Percentiles rank a stretch among this genome's conserved stretches.
These are phyloP conservation scores for Naja naja DNA, from an alignment of 2,113 vertebrate genomes.

Conservation along the genomic window DNA sequence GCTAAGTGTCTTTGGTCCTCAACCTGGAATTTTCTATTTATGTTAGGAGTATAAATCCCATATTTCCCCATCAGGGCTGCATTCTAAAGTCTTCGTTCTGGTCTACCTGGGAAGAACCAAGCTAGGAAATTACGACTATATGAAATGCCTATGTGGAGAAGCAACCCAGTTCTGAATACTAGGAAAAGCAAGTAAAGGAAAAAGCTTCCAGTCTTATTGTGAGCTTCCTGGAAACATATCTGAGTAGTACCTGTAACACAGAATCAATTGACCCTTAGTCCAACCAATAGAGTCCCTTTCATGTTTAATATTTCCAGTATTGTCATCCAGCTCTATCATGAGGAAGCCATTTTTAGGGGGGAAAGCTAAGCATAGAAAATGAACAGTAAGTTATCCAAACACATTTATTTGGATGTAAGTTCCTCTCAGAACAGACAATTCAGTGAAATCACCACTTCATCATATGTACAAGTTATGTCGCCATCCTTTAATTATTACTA, in stretches of 20 bases:
- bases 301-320: not conserved
- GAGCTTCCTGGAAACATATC: not conserved
- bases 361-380: not conserved
- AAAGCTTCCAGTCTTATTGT: not conserved
- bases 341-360: not conserved
- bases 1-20: not conserved
- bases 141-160: not conserved
- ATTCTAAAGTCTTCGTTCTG: not conserved
- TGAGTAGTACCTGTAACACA: not conserved
- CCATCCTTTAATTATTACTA: not conserved
- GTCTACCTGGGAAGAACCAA: not conserved
- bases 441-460: not conserved
- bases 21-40: not conserved
- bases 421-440: not conserved
- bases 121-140: not conserved
- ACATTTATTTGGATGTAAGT: not conserved
- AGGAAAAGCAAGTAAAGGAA: not conserved
- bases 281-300: not conserved
- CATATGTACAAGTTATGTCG: not conserved
- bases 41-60: not conserved
- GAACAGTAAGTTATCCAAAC: not conserved
- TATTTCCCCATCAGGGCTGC: not conserved
- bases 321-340: too few species aligned
- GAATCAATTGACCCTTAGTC: too few species aligned
- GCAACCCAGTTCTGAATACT: not conserved